phyloP scores from a whole-genome alignment of 2,797 vertebrate genomes.

The Hippocampus kuda region DNA sequence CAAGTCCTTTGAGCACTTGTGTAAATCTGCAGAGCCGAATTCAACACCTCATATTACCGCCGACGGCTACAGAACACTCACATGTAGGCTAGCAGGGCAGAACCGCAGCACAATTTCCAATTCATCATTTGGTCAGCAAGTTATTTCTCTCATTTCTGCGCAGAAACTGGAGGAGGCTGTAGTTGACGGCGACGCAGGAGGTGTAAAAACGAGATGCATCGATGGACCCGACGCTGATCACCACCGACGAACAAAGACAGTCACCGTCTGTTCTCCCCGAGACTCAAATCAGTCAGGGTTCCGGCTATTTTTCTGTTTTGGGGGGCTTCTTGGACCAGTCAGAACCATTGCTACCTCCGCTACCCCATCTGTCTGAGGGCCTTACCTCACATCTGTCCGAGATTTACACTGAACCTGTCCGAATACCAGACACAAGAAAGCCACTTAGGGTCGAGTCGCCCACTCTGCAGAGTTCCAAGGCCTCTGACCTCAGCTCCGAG shows the following conservation, averaged over 20 bases:
- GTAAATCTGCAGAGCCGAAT: slow-evolving; percentile 11
- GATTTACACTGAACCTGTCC: slow-evolving; percentile 8
- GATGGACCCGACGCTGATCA: slow-evolving; percentile 34
- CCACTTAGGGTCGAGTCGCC: slow-evolving; percentile 6
- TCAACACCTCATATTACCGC: slow-evolving; percentile 31
- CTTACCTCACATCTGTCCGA: slow-evolving; percentile 14
- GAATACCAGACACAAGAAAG: slow-evolving; percentile 12
- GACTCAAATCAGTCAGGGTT: slow-evolving; percentile 16
- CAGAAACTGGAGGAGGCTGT: slow-evolving; percentile 30
- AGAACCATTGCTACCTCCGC: slow-evolving; percentile 19
- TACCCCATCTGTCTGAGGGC: slow-evolving; percentile 17
- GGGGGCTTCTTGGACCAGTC: slow-evolving; percentile 17
- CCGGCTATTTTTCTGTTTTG: slow-evolving; percentile 6
- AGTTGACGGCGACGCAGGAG: neutral
- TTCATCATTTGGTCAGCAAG: no score
- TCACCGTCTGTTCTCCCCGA: slow-evolving; percentile 8
- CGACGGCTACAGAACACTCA: neutral
- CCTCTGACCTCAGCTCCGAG: slow-evolving; percentile 10
- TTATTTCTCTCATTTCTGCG: slow-evolving; percentile 14
- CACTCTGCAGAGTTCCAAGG: slow-evolving; percentile 11
- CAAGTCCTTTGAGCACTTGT: slow-evolving; percentile 29
- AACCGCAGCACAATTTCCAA: neutral
- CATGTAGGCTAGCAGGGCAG: neutral
- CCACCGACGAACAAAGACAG: slow-evolving; percentile 17
- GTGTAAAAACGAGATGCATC: neutral